A percentile compares a stretch with the other conserved stretches of the same genome.
phyloP scores from a whole-genome alignment of 2,797 vertebrate genomes.

The Acipenser ruthenus region DNA sequence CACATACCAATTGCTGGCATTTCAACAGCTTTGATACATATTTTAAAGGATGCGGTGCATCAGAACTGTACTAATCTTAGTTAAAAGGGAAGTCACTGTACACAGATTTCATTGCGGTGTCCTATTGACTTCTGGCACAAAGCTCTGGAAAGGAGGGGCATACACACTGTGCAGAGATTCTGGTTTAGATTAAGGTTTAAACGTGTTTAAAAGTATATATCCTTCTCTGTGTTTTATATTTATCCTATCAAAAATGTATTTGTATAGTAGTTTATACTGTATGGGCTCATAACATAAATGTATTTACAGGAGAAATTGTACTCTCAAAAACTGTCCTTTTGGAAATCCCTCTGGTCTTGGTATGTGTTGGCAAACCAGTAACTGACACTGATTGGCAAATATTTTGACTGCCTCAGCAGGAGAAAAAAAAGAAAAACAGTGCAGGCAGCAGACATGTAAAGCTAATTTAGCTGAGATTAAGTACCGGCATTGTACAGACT shows the following conservation, averaged over 20 bases:
- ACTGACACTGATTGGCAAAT: no score
- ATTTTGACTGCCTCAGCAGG: no score
- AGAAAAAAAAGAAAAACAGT: no score
- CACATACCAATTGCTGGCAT: constrained; percentile 61
- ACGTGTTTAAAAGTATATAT: constrained; percentile 18
- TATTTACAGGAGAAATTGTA: no score
- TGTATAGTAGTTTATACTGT: no score
- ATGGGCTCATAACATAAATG: no score
- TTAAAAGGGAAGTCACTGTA: constrained; percentile 54
- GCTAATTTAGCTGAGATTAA: no score
- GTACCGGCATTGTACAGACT: no score
- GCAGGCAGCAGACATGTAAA: no score
- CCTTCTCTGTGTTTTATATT: constrained; percentile 2
- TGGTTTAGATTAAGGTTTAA: constrained; percentile 32
- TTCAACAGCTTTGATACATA: constrained; percentile 64
- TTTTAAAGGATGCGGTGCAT: constrained; percentile 58
- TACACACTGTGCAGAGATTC: constrained; percentile 36
- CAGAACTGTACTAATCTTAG: constrained; percentile 57
- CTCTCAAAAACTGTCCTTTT: no score
- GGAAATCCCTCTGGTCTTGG: no score
- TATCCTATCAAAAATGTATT: neutral
- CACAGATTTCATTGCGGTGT: constrained; percentile 33
- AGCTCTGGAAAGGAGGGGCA: constrained; percentile 40
- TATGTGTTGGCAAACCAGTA: no score
- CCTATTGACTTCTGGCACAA: constrained; percentile 37